phyloP scores from a whole-genome alignment of 2,888 invertebrate species.

The Cyclophora punctaria region DNA sequence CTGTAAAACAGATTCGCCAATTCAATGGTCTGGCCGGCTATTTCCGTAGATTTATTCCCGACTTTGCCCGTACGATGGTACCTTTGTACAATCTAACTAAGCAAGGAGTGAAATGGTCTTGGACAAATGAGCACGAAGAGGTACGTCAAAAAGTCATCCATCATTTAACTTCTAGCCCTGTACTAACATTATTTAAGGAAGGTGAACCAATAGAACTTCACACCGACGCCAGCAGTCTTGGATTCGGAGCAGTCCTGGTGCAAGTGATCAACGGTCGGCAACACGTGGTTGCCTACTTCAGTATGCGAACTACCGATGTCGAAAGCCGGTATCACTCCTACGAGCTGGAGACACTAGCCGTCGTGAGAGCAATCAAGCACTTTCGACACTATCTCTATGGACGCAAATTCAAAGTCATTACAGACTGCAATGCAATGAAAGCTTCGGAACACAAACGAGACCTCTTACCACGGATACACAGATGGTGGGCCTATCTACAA shows the following conservation, averaged over 20 bases:
- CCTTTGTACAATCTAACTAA: constrained; percentile 19
- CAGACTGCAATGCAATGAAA: constrained; percentile 22
- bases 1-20: background rate
- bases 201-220: constrained; percentile 5
- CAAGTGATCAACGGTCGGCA: constrained; percentile 9
- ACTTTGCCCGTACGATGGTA: constrained; percentile 15
- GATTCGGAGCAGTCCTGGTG: constrained; percentile 10
- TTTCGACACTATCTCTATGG: constrained; percentile 20
- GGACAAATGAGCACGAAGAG: constrained; percentile 18
- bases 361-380: constrained; percentile 19
- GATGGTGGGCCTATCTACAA: constrained; percentile 12
- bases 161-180: background rate
- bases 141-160: background rate
- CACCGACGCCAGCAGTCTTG: constrained; percentile 4
- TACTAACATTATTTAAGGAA: constrained; percentile 10
- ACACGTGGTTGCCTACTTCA: constrained; percentile 8
- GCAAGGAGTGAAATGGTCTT: constrained; percentile 13
- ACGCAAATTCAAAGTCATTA: constrained; percentile 13
- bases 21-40: constrained; percentile 19
- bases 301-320: background rate
- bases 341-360: constrained; percentile 22
- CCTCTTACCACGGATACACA: constrained; percentile 21
- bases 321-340: constrained; percentile 20
- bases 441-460: background rate
- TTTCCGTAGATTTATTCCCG: constrained; percentile 16